Percentiles rank a stretch among this genome's conserved stretches.
phyloP scores from a whole-genome alignment of 2,888 invertebrate species.

The Antheraea yamamai region DNA sequence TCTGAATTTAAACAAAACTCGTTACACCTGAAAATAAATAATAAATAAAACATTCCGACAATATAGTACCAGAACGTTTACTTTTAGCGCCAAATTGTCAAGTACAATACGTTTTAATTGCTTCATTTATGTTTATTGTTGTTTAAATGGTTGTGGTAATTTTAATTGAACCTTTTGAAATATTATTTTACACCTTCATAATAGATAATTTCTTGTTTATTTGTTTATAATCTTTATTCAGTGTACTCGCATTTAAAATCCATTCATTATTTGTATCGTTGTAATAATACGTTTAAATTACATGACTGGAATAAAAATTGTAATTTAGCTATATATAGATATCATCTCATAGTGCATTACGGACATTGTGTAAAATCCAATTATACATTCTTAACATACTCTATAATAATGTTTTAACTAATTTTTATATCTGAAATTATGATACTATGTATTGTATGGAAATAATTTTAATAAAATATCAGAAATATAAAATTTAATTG shows the following conservation, averaged over 20 bases:
- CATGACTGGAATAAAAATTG: not conserved
- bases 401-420: not conserved
- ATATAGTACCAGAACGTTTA: conserved; percentile 1
- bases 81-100: not conserved
- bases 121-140: not conserved
- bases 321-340: conserved; percentile 2
- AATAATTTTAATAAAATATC: conserved; percentile 50
- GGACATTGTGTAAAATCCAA: not conserved
- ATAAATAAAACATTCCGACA: conserved; percentile 30
- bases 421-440: conserved; percentile 6
- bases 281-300: conserved; percentile 3
- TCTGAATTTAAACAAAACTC: conserved; percentile 71
- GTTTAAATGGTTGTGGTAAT: conserved; percentile 11
- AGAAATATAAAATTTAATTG: conserved; percentile 30
- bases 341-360: not conserved
- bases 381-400: not conserved
- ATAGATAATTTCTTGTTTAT: not conserved
- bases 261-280: not conserved
- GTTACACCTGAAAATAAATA: conserved; percentile 32
- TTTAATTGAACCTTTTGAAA: not conserved
- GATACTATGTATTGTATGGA: conserved; percentile 16
- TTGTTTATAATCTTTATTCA: not conserved
- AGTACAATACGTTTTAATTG: not conserved
- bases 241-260: not conserved
- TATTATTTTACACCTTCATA: not conserved